Evolutionary conservation across 2,113 vertebrate species (phyloP).

Genomic region (Dascyllus trimaculatus): DNA sequence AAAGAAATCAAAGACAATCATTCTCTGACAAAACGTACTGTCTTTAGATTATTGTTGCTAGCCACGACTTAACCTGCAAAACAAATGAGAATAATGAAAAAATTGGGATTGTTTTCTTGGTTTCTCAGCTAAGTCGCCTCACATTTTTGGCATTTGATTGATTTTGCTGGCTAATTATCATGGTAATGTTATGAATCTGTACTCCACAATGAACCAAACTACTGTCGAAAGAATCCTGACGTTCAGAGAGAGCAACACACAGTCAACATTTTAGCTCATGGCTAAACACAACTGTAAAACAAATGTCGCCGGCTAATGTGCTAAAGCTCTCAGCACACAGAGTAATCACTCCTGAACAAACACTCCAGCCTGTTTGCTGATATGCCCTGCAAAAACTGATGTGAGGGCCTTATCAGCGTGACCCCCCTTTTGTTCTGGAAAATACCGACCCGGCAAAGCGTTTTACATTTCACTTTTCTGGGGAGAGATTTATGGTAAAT

Average conservation of each 20-base stretch:
- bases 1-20: constrained; percentile 5
- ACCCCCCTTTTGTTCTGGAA: constrained; percentile 60
- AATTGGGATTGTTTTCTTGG: too few relatives aligned
- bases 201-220: not conserved
- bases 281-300: constrained; percentile 30
- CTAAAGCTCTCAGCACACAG: constrained; percentile 43
- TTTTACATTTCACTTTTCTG: constrained; percentile 61
- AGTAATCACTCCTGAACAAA: constrained; percentile 57
- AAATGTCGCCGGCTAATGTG: constrained; percentile 41
- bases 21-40: too few relatives aligned
- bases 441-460: constrained; percentile 37
- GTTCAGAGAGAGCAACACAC: constrained; percentile 24
- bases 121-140: too few relatives aligned
- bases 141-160: too few relatives aligned
- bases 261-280: constrained; percentile 24
- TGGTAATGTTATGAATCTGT: not conserved
- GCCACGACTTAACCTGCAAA: too few relatives aligned
- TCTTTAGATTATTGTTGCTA: too few relatives aligned
- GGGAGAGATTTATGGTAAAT: constrained; percentile 70
- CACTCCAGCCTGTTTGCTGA: constrained; percentile 35
- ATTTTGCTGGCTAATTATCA: too few relatives aligned
- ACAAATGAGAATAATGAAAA: too few relatives aligned
- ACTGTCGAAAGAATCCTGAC: not conserved
- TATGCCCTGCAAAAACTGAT: constrained; percentile 4
- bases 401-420: constrained; percentile 29